Percentiles rank a stretch among this genome's conserved stretches.
phyloP scores from a whole-genome alignment of 2,113 vertebrate genomes.

The Cyprinodon variegatus region DNA sequence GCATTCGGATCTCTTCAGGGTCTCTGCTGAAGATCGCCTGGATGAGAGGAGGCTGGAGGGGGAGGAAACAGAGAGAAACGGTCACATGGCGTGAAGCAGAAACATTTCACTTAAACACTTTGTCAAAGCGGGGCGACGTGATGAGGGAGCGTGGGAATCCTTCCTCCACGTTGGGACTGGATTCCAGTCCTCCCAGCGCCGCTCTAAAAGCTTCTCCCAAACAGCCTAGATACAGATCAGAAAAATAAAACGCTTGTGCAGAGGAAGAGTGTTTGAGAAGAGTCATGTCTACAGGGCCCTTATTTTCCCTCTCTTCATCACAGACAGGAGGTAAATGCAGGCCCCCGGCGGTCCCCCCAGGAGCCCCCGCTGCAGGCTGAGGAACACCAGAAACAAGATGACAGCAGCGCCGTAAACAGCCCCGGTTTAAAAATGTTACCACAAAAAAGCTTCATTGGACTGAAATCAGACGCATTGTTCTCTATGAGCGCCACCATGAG shows the following conservation, averaged over 20 bases:
- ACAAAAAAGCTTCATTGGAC: not conserved
- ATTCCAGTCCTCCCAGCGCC: slow-evolving; percentile 45
- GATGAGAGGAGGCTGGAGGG: slow-evolving; percentile 90
- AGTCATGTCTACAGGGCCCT: slow-evolving; percentile 37
- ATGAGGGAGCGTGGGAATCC: not conserved
- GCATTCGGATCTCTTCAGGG: slow-evolving; percentile 93
- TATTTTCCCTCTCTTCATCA: slow-evolving; percentile 48
- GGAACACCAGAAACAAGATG: not conserved
- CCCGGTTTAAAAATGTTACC: not conserved
- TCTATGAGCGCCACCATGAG: not conserved
- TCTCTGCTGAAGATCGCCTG: slow-evolving; percentile 97
- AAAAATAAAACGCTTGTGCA: slow-evolving; percentile 18
- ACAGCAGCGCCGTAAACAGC: not conserved
- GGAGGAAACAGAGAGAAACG: not conserved
- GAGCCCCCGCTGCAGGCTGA: not conserved
- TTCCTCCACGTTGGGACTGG: slow-evolving; percentile 8
- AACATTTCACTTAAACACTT: not conserved
- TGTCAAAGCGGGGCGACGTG: not conserved
- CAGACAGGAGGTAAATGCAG: slow-evolving; percentile 68
- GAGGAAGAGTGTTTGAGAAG: slow-evolving; percentile 6
- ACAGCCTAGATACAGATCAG: slow-evolving; percentile 27
- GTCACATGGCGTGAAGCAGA: slow-evolving; percentile 15
- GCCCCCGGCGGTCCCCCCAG: slow-evolving; percentile 6
- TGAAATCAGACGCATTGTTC: not conserved
- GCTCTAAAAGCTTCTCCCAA: not conserved